Percentiles rank a stretch among this genome's conserved stretches.
These are phyloP conservation scores for Paelopatides confundens DNA, from an alignment of 53 echinoderm and acorn worm genomes.

Conservation along the genomic window DNA sequence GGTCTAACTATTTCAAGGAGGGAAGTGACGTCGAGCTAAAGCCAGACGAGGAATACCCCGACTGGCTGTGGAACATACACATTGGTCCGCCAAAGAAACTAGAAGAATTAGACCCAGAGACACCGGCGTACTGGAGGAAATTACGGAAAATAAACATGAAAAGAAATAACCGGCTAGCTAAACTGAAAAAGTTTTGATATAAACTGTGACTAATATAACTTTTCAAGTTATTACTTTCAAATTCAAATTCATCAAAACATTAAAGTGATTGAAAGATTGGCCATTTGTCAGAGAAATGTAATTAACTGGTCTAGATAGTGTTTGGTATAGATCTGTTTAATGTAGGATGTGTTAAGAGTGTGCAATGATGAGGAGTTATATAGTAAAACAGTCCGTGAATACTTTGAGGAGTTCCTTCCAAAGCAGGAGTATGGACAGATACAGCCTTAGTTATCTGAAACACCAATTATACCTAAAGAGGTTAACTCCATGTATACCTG, in stretches of 20 bases:
- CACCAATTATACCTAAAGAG: background rate
- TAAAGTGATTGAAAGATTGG: too few species aligned
- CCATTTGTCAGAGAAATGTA: too few species aligned
- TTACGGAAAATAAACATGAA: slow-evolving; percentile 84
- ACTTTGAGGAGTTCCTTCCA: background rate
- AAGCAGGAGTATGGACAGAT: background rate
- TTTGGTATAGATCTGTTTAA: too few species aligned
- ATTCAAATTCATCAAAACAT: too few species aligned
- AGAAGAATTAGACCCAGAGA: slow-evolving; percentile 78
- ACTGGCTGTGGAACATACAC: slow-evolving; percentile 93
- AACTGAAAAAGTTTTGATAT: slow-evolving; percentile 67
- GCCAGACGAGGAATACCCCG: slow-evolving; percentile 90
- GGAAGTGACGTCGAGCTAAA: slow-evolving; percentile 80
- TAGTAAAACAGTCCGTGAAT: too few species aligned
- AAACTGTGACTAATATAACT: too few species aligned
- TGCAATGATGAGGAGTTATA: too few species aligned
- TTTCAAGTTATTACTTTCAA: too few species aligned
- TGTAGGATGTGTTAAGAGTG: too few species aligned
- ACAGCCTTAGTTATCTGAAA: too few species aligned
- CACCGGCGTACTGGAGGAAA: slow-evolving; percentile 89
- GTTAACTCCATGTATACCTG: background rate
- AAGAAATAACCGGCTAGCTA: slow-evolving; percentile 84
- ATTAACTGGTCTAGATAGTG: too few species aligned
- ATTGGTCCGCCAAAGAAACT: slow-evolving; percentile 72
- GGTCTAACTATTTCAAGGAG: slow-evolving; percentile 87